Evolutionary conservation across 2,888 invertebrate genomes (phyloP), one percentile per base, ranked within the genome.

Genomic region (Conistra vaccinii): DNA sequence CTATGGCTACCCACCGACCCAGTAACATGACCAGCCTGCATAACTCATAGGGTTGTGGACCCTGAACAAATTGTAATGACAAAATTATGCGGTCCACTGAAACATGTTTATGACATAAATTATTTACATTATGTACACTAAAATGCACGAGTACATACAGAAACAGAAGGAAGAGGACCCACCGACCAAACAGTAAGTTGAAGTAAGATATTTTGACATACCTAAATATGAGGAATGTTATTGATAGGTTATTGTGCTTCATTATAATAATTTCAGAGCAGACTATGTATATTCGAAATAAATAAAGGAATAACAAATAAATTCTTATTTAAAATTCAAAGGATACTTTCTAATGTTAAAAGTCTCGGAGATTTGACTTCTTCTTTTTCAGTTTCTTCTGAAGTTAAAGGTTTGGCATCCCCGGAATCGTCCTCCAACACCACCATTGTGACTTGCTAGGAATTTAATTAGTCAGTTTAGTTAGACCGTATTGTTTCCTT

Each of bases 271-370:
- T 5, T 48, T 14, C 4, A 26, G 32, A 26, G 5, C 3, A 35
- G 32, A 35, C 10, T 39, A 14, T 35, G 2, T 26, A 20, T 29
- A 51, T 29, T 57, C 17, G 23, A 53, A 55, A 10, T 42, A n/a
- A 53, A 1, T 35, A 35, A 3, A 14, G 14, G 14, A 23, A 17
- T 2, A 10, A 48, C 14, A 29, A 29, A 53, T 68, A 53, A 20
- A 57, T 57, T 45, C 7, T 32, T n/a, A 70, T 23, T 29, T 57
- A 2, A n/a, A 55, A 57, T 51, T 61, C 32, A 96, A 97, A 97
- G 97, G 97, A 97, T 97, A 97, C 97, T 97, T 95, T 97, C 97
- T 93, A 97, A 92, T 78, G 96, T 93, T 88, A 97, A 91, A 39
- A 95, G 91, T 84, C 91, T 95, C 39, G 93, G 89, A 73, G 92